These are phyloP conservation scores for Deilephila elpenor DNA, from an alignment of 2,888 invertebrate genomes.

Conservation along the genomic window DNA sequence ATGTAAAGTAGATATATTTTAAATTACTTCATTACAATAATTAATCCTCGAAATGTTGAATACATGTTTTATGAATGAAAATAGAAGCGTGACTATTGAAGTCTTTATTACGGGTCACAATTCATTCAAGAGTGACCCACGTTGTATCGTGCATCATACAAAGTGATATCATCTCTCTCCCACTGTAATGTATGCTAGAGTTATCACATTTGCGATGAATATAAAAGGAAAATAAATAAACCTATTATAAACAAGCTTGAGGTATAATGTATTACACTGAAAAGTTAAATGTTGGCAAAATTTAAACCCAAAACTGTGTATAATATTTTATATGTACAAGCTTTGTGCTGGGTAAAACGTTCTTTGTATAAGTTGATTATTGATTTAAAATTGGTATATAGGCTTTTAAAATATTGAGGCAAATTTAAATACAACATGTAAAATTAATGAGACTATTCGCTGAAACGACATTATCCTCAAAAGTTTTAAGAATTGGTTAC, in stretches of 20 bases:
- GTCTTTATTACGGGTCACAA: background rate
- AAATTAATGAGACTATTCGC: background rate
- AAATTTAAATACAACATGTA: too few relatives aligned
- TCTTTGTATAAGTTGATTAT: too few relatives aligned
- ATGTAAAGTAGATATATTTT: background rate
- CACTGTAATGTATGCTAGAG: background rate
- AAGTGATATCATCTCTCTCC: background rate
- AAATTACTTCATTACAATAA: too few relatives aligned
- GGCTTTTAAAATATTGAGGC: too few relatives aligned
- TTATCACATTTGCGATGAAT: background rate
- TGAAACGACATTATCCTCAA: background rate
- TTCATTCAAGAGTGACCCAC: background rate
- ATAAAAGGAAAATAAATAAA: background rate
- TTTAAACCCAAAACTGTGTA: too few relatives aligned
- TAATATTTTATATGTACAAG: too few relatives aligned
- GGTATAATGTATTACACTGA: too few relatives aligned
- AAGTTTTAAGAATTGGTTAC: constrained; percentile 22
- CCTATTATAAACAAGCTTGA: too few relatives aligned
- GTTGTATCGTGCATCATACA: background rate
- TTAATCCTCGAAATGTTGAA: background rate
- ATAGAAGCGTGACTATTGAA: background rate
- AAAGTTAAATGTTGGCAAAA: too few relatives aligned
- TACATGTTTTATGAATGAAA: background rate
- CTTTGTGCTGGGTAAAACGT: too few relatives aligned
- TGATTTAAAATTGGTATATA: too few relatives aligned